These are phyloP conservation scores for Anarsia innoxiella DNA, from an alignment of 2,888 invertebrate species.

Conservation along the genomic window DNA sequence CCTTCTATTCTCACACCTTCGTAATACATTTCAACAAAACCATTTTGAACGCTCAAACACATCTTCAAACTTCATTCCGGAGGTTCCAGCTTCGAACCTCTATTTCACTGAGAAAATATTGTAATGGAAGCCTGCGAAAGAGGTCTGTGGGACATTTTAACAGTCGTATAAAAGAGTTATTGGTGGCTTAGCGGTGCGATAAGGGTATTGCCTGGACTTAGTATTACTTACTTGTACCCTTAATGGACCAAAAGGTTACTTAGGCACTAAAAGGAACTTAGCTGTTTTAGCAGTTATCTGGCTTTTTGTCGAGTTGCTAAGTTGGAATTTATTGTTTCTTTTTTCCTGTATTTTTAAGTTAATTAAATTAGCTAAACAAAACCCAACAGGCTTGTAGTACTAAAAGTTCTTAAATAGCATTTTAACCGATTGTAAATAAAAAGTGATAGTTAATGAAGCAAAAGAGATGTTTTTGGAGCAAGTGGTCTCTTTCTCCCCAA, in stretches of 20 bases:
- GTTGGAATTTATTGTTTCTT: no score
- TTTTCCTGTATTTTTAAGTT: no score
- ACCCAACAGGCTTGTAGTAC: no score
- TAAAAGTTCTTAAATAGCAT: no score
- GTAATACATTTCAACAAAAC: background rate
- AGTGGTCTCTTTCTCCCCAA: no score
- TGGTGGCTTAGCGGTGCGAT: conserved; percentile 10
- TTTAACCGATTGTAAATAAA: no score
- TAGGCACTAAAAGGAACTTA: conserved; percentile 3
- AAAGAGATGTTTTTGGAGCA: no score
- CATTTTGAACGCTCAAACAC: background rate
- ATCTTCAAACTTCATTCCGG: conserved; percentile 1
- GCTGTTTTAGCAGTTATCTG: no score
- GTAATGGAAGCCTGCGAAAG: conserved; percentile 37
- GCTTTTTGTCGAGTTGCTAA: no score
- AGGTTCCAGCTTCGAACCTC: conserved; percentile 13
- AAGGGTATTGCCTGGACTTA: conserved; percentile 7
- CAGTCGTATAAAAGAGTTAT: conserved; percentile 38
- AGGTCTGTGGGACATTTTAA: conserved; percentile 35
- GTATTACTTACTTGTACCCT: conserved; percentile 9
- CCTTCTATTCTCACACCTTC: no score
- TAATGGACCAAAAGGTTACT: conserved; percentile 9
- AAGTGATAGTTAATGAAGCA: no score
- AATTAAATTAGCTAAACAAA: no score
- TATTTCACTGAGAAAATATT: conserved; percentile 47